Evolutionary conservation across 2,113 vertebrate genomes (phyloP), one percentile per base, ranked within the genome.

Genomic region (Hystrix brachyura): DNA sequence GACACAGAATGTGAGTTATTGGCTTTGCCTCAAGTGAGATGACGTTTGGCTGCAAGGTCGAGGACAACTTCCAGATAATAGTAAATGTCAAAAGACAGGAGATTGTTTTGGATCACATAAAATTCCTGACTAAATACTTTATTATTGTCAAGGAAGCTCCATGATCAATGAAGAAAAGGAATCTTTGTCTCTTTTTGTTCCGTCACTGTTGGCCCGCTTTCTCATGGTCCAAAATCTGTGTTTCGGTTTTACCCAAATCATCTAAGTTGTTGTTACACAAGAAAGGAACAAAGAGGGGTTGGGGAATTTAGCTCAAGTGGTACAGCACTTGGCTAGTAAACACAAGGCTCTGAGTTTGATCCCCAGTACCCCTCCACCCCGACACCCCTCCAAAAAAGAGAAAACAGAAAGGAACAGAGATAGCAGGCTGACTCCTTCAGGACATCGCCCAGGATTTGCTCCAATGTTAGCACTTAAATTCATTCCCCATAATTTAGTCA

Each of bases 41-140:
- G 43, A 84, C 72, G 32, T 78, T 90, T 92, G 32, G 14, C 67
- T 71, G 65, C 53, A 59, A 90, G 59, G 43, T 87, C 21, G 12
- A 87, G 51, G 95, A 92, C 25, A 87, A 46, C 14, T 48, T 83
- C 79, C 53, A 51, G 94, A 51, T 67, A 84, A 57, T 55, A 60
- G 21, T 27, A 62, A n/a, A 18, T 88, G 48, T 92, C 14, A 14
- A 83, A 78, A 62, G 13, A 15, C 1, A 74, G 51, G 43, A 46
- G 7, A 43, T 48, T 86, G 25, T 78, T 96, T 62, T 83, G 1
- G 1, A 34, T 71, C 32, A 78, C 7, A 55, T 87, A 55, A 81
- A 65, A 55, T 43, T 91, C 14, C n/a, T 62, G 78, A 71, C 21
- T 5, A 76, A 25, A 12, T 43, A 82, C 32, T 93, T 78, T 18